Evolutionary conservation across 2,888 invertebrate genomes (phyloP), one percentile per base, ranked within the genome.

Genomic region (Drosophila rellima): DNA sequence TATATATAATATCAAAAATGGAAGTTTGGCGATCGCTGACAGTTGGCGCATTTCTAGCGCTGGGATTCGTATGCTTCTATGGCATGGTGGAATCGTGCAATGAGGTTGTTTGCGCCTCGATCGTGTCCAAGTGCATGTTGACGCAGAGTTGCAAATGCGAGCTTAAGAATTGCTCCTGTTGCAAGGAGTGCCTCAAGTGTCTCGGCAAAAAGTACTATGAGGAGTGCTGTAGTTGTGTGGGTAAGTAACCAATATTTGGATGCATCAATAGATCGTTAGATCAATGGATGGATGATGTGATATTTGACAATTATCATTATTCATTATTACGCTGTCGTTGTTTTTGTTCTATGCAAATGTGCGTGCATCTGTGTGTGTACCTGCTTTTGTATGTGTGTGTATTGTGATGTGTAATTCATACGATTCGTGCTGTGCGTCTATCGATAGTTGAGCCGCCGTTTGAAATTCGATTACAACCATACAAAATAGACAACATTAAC

Each of bases 81-180:
- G 90, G 85, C 57, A 77, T 85, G 48, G 75, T 82, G 67, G 84
- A 91, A 61, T 91, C 93, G 40, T 98, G 98, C 92, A 98, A 98
- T 92, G 98, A 98, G 93, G 97, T 97, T 29, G 96, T 98, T 61
- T 99, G 99, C 93, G 98, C 97, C 20, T 97, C 98, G 90, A 96
- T 98, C 59, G 99, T 99, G 52, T 98, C 98, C 90, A 98, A 98
- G 93, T 99, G 99, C 92, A 96, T 98, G 95, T 93, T 99, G 74
- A 98, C 98, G 13, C 97, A 98, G 92, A 97, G 98, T 54, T 99
- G 99, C 93, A 98, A 98, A 92, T 99, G 99, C 93, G 98, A 98
- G 92, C 94, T 97, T 86, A 96, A 95, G 90, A 97, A 97, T 91
- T 98, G 98, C 91, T 96, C 97, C n/a, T 98, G 98, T 91, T 98